A percentile compares a stretch with the other conserved stretches of the same genome.
These are phyloP conservation scores for Morus bassanus DNA, from an alignment of 2,797 vertebrate species.

Conservation along the genomic window DNA sequence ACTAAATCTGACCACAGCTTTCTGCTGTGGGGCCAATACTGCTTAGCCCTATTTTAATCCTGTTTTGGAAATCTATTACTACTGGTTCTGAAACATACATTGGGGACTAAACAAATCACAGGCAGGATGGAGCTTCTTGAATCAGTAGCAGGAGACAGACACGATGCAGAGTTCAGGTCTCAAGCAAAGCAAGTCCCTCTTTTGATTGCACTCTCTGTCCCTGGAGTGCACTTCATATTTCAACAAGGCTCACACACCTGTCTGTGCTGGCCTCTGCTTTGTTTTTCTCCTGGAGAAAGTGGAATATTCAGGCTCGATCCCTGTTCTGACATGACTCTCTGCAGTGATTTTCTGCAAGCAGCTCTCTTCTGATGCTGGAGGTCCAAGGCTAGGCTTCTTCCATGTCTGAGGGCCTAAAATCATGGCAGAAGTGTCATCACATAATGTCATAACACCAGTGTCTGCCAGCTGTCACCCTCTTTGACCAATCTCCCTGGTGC, in stretches of 20 bases:
- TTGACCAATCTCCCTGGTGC: not conserved
- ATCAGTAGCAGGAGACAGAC: not conserved
- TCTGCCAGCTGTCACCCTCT: not conserved
- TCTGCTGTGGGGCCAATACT: conserved; percentile 9
- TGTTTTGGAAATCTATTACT: conserved; percentile 32
- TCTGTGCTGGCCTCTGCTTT: conserved; percentile 20
- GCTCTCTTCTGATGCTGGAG: not conserved
- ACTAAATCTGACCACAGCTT: conserved; percentile 24
- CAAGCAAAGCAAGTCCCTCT: not conserved
- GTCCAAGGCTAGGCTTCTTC: not conserved
- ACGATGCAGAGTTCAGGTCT: not conserved
- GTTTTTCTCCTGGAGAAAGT: conserved; percentile 4
- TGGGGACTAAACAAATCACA: not conserved
- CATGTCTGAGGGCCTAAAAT: not conserved
- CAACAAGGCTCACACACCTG: conserved; percentile 14
- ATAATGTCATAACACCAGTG: not conserved
- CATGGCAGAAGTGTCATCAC: not conserved
- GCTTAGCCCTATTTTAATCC: conserved; percentile 5
- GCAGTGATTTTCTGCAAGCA: not conserved
- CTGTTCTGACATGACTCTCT: conserved; percentile 23
- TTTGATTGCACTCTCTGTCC: not conserved
- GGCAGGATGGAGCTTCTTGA: not conserved
- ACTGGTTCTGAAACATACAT: not conserved
- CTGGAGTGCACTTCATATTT: conserved; percentile 14
- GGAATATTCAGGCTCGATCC: not conserved